Evolutionary conservation across 2,113 vertebrate genomes (phyloP).

Genomic region (Sinocyclocheilus maitianheensis): DNA sequence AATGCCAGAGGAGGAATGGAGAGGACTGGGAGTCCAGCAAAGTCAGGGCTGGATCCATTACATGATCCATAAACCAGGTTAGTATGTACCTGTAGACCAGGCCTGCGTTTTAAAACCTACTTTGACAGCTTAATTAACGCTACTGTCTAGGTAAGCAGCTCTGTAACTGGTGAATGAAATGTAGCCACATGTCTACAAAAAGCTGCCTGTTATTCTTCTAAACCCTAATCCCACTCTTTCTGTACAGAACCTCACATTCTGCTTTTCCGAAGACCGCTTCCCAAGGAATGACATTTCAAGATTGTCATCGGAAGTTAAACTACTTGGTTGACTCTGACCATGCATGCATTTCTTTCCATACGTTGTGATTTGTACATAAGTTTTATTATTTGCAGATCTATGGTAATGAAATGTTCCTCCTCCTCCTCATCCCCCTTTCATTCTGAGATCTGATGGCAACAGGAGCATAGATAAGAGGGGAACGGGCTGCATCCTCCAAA

Average conservation of each 20-base stretch:
- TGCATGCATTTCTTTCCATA: conserved; percentile 57
- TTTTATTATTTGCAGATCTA: conserved; percentile 54
- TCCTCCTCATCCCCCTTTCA: conserved; percentile 53
- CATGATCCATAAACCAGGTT: conserved; percentile 96
- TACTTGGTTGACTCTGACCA: conserved; percentile 49
- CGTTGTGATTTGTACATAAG: conserved; percentile 64
- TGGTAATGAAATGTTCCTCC: conserved; percentile 46
- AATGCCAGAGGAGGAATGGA: conserved; percentile 93
- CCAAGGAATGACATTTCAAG: conserved; percentile 73
- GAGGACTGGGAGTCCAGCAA: conserved; percentile 92
- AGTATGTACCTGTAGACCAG: conserved; percentile 27
- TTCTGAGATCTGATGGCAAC: conserved; percentile 60
- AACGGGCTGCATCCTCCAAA: too few relatives aligned
- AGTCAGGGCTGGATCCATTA: conserved; percentile 97
- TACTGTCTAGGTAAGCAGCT: not conserved
- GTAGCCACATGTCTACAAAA: not conserved
- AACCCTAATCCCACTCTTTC: conserved; percentile 35
- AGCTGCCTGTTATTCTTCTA: conserved; percentile 1
- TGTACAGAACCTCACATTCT: conserved; percentile 90
- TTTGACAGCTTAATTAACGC: not conserved
- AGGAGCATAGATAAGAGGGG: not conserved
- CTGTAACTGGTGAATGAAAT: too few relatives aligned
- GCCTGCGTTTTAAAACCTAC: not conserved
- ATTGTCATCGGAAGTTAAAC: conserved; percentile 47
- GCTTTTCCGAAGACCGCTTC: conserved; percentile 89